These are phyloP conservation scores for Sula dactylatra DNA, from an alignment of 2,113 vertebrate genomes.

Conservation along the genomic window DNA sequence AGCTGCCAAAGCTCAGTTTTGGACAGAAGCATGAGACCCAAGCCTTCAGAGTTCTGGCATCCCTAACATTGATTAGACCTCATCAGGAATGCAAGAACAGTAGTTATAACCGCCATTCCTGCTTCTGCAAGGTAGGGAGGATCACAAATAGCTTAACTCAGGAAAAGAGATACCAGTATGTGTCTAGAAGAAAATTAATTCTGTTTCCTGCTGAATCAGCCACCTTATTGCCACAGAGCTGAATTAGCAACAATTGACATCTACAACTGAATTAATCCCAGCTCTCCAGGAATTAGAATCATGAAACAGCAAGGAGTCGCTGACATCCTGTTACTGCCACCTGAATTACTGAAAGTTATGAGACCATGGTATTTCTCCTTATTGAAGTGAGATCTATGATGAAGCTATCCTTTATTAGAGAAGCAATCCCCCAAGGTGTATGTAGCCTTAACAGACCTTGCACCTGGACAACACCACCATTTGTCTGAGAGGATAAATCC, in stretches of 20 bases:
- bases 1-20: background rate
- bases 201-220: slow-evolving; percentile 28
- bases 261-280: slow-evolving; percentile 20
- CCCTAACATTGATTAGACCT: background rate
- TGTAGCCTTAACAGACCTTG: background rate
- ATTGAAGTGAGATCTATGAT: background rate
- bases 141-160: slow-evolving; percentile 23
- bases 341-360: background rate
- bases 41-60: background rate
- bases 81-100: background rate
- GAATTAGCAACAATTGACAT: slow-evolving; percentile 11
- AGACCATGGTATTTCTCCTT: background rate
- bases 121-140: slow-evolving; percentile 7
- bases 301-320: rapidly evolving
- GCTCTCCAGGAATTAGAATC: slow-evolving; percentile 37
- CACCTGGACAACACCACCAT: background rate
- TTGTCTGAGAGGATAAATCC: background rate
- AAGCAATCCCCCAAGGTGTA: background rate
- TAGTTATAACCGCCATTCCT: background rate
- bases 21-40: background rate
- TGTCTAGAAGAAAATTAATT: slow-evolving; percentile 16
- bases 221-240: background rate
- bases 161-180: background rate
- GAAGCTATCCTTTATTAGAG: background rate
- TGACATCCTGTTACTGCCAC: background rate